phyloP scores from a whole-genome alignment of 2,113 vertebrate genomes.

The Brachypodius melanocephalos region DNA sequence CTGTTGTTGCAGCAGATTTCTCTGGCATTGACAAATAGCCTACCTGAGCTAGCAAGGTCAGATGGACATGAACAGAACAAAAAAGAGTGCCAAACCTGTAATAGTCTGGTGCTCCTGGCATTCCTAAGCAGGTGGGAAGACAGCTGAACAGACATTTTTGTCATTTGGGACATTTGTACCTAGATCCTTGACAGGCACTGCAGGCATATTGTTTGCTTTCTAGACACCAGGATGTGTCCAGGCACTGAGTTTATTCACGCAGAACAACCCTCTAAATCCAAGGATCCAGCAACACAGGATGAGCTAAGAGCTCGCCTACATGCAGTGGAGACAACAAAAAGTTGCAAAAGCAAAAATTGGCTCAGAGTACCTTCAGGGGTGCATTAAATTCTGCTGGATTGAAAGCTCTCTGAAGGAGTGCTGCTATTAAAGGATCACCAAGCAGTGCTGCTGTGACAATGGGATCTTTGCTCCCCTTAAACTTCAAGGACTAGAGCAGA shows the following conservation, averaged over 20 bases:
- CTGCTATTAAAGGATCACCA: not conserved
- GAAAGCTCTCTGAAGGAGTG: not conserved
- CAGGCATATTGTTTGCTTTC: not conserved
- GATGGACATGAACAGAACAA: slow-evolving; percentile 33
- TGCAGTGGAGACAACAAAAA: not conserved
- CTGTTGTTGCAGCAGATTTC: slow-evolving; percentile 16
- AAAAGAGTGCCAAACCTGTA: not conserved
- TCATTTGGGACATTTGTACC: not conserved
- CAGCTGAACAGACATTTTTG: not conserved
- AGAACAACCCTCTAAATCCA: not conserved
- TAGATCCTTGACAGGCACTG: not conserved
- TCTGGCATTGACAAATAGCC: slow-evolving; percentile 32
- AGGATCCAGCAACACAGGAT: not conserved
- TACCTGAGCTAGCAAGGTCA: slow-evolving; percentile 33
- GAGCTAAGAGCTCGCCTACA: not conserved
- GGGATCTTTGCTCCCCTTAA: not conserved
- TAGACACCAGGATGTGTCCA: not conserved
- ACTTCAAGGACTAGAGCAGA: not conserved
- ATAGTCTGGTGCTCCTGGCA: not conserved
- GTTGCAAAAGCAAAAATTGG: not conserved
- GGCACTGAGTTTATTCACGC: not conserved
- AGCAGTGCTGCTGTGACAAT: not conserved
- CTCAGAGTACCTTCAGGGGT: not conserved
- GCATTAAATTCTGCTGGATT: not conserved
- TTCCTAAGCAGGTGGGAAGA: slow-evolving; percentile 10